These are phyloP conservation scores for Drosophila kepulauana DNA, from an alignment of 1,140 invertebrate genomes.

Conservation along the genomic window DNA sequence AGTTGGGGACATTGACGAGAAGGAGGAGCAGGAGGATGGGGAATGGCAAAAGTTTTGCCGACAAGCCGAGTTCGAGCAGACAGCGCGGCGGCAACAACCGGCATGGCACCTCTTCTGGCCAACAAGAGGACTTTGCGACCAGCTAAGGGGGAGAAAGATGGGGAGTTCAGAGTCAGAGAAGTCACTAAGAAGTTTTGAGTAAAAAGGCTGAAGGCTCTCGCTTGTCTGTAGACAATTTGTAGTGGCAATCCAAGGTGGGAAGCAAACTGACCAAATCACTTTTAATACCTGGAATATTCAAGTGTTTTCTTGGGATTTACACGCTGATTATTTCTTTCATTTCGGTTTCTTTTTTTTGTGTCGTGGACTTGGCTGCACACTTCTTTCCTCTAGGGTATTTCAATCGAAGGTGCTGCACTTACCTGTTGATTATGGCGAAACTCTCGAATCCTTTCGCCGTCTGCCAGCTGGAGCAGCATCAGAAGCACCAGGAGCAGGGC, in stretches of 20 bases:
- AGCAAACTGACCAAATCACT: slow-evolving; percentile 30
- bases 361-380: not conserved
- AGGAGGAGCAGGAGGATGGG: slow-evolving; percentile 9
- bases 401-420: slow-evolving; percentile 4
- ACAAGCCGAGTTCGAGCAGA: slow-evolving; percentile 40
- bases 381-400: not conserved
- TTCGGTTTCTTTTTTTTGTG: not conserved
- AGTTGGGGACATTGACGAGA: not conserved
- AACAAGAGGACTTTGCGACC: not conserved
- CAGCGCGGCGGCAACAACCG: slow-evolving; percentile 47
- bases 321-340: slow-evolving; percentile 14
- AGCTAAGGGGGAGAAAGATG: no score
- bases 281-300: slow-evolving; percentile 83
- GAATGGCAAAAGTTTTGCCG: slow-evolving; percentile 33
- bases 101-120: slow-evolving; percentile 5
- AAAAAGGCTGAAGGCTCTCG: slow-evolving; percentile 8
- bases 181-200: slow-evolving; percentile 23
- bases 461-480: slow-evolving; percentile 43
- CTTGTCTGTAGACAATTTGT: slow-evolving; percentile 55
- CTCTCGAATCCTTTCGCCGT: slow-evolving; percentile 2
- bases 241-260: slow-evolving; percentile 19
- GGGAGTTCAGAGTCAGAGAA: slow-evolving; percentile 8
- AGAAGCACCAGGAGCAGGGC: slow-evolving; percentile 40
- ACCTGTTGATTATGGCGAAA: slow-evolving; percentile 31
- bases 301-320: slow-evolving; percentile 83